Percentiles rank a stretch among this genome's conserved stretches.
Evolutionary conservation across 2,888 invertebrate species (phyloP).

Genomic region (Drosophila atripex): DNA sequence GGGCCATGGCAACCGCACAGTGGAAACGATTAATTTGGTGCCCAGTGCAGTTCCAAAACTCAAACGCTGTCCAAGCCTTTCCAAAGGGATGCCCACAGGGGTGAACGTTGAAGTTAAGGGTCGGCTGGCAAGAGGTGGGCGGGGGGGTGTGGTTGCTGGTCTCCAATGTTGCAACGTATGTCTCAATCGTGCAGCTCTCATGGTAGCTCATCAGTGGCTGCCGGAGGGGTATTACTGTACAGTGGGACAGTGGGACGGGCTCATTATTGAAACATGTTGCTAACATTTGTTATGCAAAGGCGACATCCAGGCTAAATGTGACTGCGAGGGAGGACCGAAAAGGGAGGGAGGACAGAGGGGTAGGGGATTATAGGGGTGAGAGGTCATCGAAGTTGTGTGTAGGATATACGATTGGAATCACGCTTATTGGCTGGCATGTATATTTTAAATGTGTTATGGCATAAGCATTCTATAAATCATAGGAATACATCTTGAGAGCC

Average conservation of each 20-base stretch:
- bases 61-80: slow-evolving; percentile 31
- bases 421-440: slow-evolving; percentile 54
- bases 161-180: slow-evolving; percentile 55
- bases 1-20: slow-evolving; percentile 59
- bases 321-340: not conserved
- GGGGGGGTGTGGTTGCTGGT: slow-evolving; percentile 13
- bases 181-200: slow-evolving; percentile 63
- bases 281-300: slow-evolving; percentile 75
- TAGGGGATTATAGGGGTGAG: not conserved
- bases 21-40: slow-evolving; percentile 75
- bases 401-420: slow-evolving; percentile 55
- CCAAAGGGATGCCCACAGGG: slow-evolving; percentile 37
- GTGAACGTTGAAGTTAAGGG: not conserved
- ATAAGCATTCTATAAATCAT: not conserved
- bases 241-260: slow-evolving; percentile 28
- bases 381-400: not conserved
- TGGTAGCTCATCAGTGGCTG: slow-evolving; percentile 48
- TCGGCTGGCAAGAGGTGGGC: not conserved
- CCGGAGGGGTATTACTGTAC: slow-evolving; percentile 13
- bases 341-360: not conserved
- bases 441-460: not conserved
- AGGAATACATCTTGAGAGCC: not conserved
- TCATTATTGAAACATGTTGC: slow-evolving; percentile 78
- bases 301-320: slow-evolving; percentile 66
- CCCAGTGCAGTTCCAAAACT: slow-evolving; percentile 31